Conservation (phyloP, 2,797 vertebrate species). For the Chloroceryle amazona region DNA sequence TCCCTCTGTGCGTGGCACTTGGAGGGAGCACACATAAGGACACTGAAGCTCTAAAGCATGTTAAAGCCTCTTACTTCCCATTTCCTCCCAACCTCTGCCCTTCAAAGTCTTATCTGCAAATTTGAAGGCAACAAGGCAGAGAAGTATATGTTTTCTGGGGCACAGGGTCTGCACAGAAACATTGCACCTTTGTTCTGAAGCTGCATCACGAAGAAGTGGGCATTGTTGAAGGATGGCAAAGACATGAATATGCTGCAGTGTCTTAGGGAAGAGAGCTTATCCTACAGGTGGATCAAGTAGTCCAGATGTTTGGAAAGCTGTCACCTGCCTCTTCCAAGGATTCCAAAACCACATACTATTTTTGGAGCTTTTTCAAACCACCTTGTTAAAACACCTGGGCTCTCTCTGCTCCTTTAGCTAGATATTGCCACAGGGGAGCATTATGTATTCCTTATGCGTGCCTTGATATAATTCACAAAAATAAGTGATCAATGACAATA, state of each 20-base stretch:
- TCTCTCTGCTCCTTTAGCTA: background rate
- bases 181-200: background rate
- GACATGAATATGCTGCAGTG: background rate
- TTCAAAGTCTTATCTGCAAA: background rate
- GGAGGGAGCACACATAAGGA: background rate
- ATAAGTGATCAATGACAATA: slow-evolving; percentile 40
- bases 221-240: background rate
- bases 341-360: slow-evolving; percentile 22
- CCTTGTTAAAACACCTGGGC: slow-evolving; percentile 40
- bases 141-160: background rate
- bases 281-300: slow-evolving; percentile 38
- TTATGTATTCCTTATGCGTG: background rate
- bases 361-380: slow-evolving; percentile 58
- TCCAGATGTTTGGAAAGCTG: slow-evolving; percentile 63
- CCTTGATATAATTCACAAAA: slow-evolving; percentile 41
- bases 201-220: background rate
- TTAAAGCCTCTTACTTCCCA: background rate
- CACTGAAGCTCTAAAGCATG: background rate
- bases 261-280: background rate
- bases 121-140: background rate
- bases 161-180: rapidly evolving
- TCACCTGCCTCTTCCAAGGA: background rate
- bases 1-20: background rate
- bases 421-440: background rate
- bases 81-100: background rate